Base-by-base conservation (phyloP, 2,888 invertebrate species). In the Dicranocentrus wangi region DNA sequence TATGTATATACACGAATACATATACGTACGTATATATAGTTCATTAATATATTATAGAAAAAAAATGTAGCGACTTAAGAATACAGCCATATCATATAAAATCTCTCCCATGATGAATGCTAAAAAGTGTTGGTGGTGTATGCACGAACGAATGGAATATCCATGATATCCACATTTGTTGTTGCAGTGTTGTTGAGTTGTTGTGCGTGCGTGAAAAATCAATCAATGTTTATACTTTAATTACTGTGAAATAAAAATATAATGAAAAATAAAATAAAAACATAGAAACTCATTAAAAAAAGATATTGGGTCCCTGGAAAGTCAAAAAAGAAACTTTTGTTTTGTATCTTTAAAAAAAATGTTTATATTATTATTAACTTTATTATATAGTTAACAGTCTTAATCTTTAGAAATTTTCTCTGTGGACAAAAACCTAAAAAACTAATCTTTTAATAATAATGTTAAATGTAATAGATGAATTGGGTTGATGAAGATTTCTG, bases 51-150 rank as follows among this genome's bases (percentile, higher is more conserved):
- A n/a, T n/a, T n/a, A n/a, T n/a, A n/a, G n/a, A 32, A 2, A 73
- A 23, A 65, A 17, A 28, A 32, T 61, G 72, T 80, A 80, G 81
- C 68, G 81, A 81, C 81, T 73, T 81, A 81, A 81, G 81, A 81
- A 81, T 81, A 63, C 27, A 75, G 28, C 70, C 81, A 81, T 81
- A 81, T 81, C 81, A 81, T 60, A 65, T 53, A 23, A 69, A 19
- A 51, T 25, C 1, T 69, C 53, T 19, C 65, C 8, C 65, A 42
- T 39, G 19, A 19, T 42, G 19, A 28, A 28, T 28, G 51, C 10
- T 32, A 10, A 32, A 32, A n/a, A n/a, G n/a, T n/a, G n/a, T n/a
- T n/a, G n/a, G n/a, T n/a, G n/a, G n/a, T n/a, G n/a, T n/a, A n/a
- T n/a, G n/a, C n/a, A n/a, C n/a, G n/a, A n/a, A n/a, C n/a, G n/a